Percentiles rank a stretch among this genome's conserved stretches.
These are phyloP conservation scores for Coenonympha arcania DNA, from an alignment of 2,888 invertebrate genomes.

Conservation along the genomic window DNA sequence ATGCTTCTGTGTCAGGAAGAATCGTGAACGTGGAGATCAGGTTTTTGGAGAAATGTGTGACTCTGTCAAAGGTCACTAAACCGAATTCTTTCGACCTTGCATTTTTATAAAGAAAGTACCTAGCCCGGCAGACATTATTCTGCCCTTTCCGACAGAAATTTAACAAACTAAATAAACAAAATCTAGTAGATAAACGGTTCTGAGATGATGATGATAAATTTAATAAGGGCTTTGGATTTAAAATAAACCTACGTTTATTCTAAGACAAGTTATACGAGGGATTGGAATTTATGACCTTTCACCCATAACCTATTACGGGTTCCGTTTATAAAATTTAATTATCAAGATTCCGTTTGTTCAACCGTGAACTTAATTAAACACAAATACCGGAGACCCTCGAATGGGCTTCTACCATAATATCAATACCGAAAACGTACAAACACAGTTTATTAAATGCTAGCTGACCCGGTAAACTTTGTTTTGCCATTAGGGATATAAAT, in stretches of 20 bases:
- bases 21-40: too few species aligned
- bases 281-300: conserved; percentile 1
- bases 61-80: too few species aligned
- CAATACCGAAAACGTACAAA: conserved; percentile 3
- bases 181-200: too few species aligned
- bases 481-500: conserved; percentile 3
- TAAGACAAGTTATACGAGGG: neutral
- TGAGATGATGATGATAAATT: too few species aligned
- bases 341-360: conserved; percentile 5
- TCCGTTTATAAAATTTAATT: conserved; percentile 1
- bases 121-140: too few species aligned
- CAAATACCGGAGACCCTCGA: neutral
- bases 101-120: too few species aligned
- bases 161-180: too few species aligned
- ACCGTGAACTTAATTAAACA: conserved; percentile 9
- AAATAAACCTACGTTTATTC: neutral
- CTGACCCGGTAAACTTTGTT: conserved; percentile 6
- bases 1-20: too few species aligned
- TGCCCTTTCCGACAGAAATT: too few species aligned
- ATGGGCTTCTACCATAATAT: neutral
- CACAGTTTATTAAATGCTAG: neutral
- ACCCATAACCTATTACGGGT: neutral
- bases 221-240: neutral
- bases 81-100: too few species aligned
- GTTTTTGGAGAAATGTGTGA: too few species aligned